Evolutionary conservation across 2,888 invertebrate genomes (phyloP).

Genomic region (Nycteola revayana): DNA sequence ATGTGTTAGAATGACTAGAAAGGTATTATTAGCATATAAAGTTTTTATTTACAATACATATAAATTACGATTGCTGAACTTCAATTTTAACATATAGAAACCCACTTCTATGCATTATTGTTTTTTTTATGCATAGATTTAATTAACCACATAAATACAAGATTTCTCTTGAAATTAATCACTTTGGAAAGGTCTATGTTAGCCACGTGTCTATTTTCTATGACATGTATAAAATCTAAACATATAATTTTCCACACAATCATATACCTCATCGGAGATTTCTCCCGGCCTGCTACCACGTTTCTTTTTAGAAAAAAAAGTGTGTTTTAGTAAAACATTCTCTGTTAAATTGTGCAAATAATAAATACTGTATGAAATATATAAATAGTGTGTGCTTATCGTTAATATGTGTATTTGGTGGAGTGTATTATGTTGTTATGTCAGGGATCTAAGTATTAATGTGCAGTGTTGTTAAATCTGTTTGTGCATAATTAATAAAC

Average conservation of each 20-base stretch:
- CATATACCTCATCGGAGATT: slow-evolving; percentile 87
- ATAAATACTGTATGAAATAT: slow-evolving; percentile 41
- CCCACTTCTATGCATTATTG: slow-evolving; percentile 12
- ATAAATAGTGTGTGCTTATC: slow-evolving; percentile 32
- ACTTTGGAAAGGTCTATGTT: slow-evolving; percentile 67
- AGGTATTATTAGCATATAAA: slow-evolving; percentile 55
- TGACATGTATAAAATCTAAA: slow-evolving; percentile 70
- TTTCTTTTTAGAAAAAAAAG: slow-evolving; percentile 84
- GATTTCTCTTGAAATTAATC: slow-evolving; percentile 60
- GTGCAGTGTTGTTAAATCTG: slow-evolving; percentile 24
- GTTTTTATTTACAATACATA: slow-evolving; percentile 32
- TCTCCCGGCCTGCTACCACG: slow-evolving; percentile 90
- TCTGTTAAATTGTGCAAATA: slow-evolving; percentile 67
- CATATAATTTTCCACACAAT: slow-evolving; percentile 72
- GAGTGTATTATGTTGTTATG: slow-evolving; percentile 21
- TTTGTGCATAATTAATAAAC: slow-evolving; percentile 20
- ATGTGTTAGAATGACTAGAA: slow-evolving; percentile 55
- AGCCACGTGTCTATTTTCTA: slow-evolving; percentile 74
- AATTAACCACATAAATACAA: slow-evolving; percentile 19
- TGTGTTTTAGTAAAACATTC: slow-evolving; percentile 75
- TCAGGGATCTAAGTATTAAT: slow-evolving; percentile 16
- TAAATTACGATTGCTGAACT: slow-evolving; percentile 11
- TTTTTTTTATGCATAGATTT: slow-evolving; percentile 16
- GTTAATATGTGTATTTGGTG: slow-evolving; percentile 29
- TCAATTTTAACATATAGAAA: slow-evolving; percentile 17